A percentile compares a stretch with the other conserved stretches of the same genome.
Evolutionary conservation across 92 coral and sea anemone genomes (phyloP).

Genomic region (Heteractis magnifica): DNA sequence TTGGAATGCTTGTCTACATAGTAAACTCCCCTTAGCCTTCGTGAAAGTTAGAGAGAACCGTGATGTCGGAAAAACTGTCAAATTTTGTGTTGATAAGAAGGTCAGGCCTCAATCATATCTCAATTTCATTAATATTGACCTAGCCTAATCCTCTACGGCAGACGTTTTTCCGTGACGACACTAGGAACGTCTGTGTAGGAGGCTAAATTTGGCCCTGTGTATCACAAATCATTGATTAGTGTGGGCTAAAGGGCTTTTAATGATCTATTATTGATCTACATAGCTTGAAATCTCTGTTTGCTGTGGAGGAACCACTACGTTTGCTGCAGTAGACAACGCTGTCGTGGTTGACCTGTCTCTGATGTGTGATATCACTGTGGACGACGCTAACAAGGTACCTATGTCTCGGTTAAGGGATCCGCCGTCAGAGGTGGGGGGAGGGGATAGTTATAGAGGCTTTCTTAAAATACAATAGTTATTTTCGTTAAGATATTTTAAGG

Average conservation of each 20-base stretch:
- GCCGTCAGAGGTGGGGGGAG: no score
- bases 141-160: no score
- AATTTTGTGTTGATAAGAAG: constrained; percentile 66
- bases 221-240: no score
- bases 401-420: no score
- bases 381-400: constrained; percentile 61
- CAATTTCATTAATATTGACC: no score
- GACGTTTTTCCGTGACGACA: no score
- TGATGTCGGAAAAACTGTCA: constrained; percentile 62
- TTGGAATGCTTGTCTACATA: constrained; percentile 59
- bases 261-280: neutral
- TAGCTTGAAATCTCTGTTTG: constrained; percentile 11
- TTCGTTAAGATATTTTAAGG: no score
- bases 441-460: no score
- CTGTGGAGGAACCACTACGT: constrained; percentile 57
- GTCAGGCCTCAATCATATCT: constrained; percentile 15
- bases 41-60: constrained; percentile 48
- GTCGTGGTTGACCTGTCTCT: constrained; percentile 69
- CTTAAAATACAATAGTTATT: no score
- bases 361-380: constrained; percentile 69
- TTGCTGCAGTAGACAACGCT: constrained; percentile 71
- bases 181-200: no score
- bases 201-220: no score
- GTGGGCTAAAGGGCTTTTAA: no score
- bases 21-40: constrained; percentile 55